A percentile compares a stretch with the other conserved stretches of the same genome.
These are phyloP conservation scores for Hemibagrus guttatus DNA, from an alignment of 2,797 vertebrate genomes.

Conservation along the genomic window DNA sequence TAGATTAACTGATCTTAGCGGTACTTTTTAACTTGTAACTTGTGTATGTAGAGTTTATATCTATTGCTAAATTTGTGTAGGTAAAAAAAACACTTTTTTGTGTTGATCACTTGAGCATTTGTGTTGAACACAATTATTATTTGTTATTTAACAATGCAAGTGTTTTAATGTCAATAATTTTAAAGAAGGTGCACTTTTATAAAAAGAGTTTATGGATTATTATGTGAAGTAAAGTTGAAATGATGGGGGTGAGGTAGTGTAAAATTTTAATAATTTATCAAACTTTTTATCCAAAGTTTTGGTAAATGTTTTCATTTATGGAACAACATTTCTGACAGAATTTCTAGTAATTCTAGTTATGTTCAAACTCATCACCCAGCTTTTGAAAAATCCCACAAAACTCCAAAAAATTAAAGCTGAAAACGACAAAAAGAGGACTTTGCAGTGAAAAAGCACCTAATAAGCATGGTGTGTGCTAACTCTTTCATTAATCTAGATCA, in stretches of 20 bases:
- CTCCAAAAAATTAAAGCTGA: background rate
- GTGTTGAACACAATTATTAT: too few relatives aligned
- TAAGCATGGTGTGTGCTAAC: background rate
- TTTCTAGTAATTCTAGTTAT: background rate
- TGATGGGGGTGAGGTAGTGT: background rate
- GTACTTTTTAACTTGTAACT: background rate
- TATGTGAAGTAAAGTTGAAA: background rate
- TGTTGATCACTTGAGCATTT: background rate
- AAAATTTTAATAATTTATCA: background rate
- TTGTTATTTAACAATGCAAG: background rate
- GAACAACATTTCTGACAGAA: background rate
- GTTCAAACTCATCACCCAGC: too few relatives aligned
- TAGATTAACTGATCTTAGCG: background rate
- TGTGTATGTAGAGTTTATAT: background rate
- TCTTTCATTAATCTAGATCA: background rate
- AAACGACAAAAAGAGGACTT: background rate
- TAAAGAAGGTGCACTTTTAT: background rate
- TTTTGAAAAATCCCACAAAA: background rate
- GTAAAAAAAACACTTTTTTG: background rate
- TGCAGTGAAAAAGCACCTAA: background rate
- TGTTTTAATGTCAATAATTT: background rate
- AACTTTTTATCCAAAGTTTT: too few relatives aligned
- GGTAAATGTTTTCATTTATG: background rate
- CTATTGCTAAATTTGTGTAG: too few relatives aligned
- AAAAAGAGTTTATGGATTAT: background rate